Base-by-base conservation (phyloP, 2,797 vertebrate genomes). In the Schizothorax lantsangensis region DNA sequence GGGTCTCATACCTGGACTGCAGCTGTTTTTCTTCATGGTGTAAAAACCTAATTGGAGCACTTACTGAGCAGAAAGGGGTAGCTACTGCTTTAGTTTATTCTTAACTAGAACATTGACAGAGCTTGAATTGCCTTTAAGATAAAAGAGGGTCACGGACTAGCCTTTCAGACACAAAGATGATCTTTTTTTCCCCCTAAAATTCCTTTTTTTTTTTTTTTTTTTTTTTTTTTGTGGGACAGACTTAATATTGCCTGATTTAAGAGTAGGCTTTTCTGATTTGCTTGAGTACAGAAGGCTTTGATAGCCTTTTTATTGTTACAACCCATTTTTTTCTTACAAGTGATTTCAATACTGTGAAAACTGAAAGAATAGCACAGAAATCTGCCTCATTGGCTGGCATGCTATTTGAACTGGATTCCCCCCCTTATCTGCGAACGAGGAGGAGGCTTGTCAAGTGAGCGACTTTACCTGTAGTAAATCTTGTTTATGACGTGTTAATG, bases 1-100 rank as follows among this genome's bases (percentile, higher is more conserved):
- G 78, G 92, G 90, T 92, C 86, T 81, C 86, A 89, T 62, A 87
- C 62, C 89, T 90, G 91, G 89, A 88, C 84, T 88, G 81, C 90
- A 89, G 88, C 86, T 30, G 45, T 14, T 81, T 89, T 88, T 79
- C 88, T 83, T 84, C 77, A 57, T 71, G 68, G 75, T 81, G 78
- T 87, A 91, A 89, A 89, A 89, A 90, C 89, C 81, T 89, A 82
- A 87, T 92, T 84, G 78, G 81, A 89, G 82, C 91, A 68, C 19
- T 88, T 87, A 84, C 85, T 87, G 85, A 84, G 79, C 64, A 86
- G 66, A 88, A 59, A 85, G 64, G 45, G 69, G 52, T 59, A 86
- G 54, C 75, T 88, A 83, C 78, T 79, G 40, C 36, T 79, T 75
- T 71, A 83, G 49, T 86, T 79, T 87, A 84, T 77, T 86, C 73